Evolutionary conservation across 2,113 vertebrate genomes (phyloP), one percentile per base, ranked within the genome.

Genomic region (Urocolius indicus): DNA sequence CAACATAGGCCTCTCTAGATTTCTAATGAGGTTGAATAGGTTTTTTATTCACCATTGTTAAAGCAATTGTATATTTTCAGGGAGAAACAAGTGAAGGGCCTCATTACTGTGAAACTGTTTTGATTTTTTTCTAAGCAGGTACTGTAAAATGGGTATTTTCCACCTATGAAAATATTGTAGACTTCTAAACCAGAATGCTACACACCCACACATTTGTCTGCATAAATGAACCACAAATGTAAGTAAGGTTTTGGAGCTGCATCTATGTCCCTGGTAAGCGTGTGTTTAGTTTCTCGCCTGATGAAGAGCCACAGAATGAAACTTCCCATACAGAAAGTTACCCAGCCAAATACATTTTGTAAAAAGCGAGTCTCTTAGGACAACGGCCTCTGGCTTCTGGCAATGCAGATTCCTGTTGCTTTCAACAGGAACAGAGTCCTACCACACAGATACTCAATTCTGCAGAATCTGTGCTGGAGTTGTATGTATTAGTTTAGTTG

Each of bases 71-170:
- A 36, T 59, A 92, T 81, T 94, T 94, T 92, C 95, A 95, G 94
- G 95, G 84, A 94, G 73, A 92, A 90, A 77, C 59, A 86, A 84
- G 43, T 8, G 34, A 91, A 89, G 59, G 91, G 88, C 66, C 77
- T 96, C 84, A 79, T 92, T 95, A 97, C 95, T 97, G 96, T 97
- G 97, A 97, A 97, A 91, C 62, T 80, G 69, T 83, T 90, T 30
- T 89, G 65, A 81, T 62, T 68, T 84, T 88, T 84, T 91, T 69
- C 90, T 92, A 84, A 95, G 91, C 86, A 90, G 95, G 95, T 97
- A 97, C 95, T 97, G 94, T 95, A 92, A 93, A 95, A 89, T 3
- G 11, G 78, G n/a, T 84, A 79, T 95, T 97, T 97, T 87, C 87
- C 91, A 80, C 62, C n/a, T 21, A 82, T 67, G 84, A 89, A 90